Evolutionary conservation across 2,113 vertebrate genomes (phyloP).

Genomic region (Diphyllodes magnificus): DNA sequence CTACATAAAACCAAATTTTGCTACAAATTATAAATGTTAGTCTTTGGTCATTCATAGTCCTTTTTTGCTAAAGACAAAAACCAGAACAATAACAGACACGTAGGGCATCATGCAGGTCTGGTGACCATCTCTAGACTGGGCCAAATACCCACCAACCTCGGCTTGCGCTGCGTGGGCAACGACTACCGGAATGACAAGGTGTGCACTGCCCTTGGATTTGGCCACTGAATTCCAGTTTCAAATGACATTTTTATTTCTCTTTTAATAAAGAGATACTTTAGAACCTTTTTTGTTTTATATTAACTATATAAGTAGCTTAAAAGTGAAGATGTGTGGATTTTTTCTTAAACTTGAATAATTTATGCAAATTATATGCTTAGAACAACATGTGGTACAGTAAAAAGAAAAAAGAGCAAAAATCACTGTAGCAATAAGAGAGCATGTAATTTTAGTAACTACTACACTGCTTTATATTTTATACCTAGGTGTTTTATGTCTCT

Average conservation of each 20-base stretch:
- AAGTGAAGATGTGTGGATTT: constrained; percentile 68
- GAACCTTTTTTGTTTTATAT: constrained; percentile 66
- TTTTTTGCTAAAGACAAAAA: constrained; percentile 20
- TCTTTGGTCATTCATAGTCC: constrained; percentile 68
- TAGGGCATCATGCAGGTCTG: constrained; percentile 41
- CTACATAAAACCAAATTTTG: constrained; percentile 86
- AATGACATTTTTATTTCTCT: constrained; percentile 68
- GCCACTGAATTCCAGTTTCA: constrained; percentile 71
- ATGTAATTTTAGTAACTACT: constrained; percentile 68
- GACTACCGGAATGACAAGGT: neutral
- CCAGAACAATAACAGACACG: constrained; percentile 29
- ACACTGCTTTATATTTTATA: constrained; percentile 67
- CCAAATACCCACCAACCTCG: constrained; percentile 37
- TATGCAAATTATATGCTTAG: constrained; percentile 72
- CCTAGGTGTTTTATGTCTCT: constrained; percentile 68
- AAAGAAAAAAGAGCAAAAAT: constrained; percentile 74
- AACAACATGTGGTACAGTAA: constrained; percentile 70
- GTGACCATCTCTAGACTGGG: constrained; percentile 47
- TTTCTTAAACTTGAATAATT: constrained; percentile 72
- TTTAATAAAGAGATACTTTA: constrained; percentile 61
- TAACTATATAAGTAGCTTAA: constrained; percentile 74
- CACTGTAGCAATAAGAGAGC: constrained; percentile 71
- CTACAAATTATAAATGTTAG: constrained; percentile 75
- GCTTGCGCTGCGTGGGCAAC: constrained; percentile 38
- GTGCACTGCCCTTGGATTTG: constrained; percentile 45